Percentiles rank a stretch among this genome's conserved stretches.
Evolutionary conservation across 2,888 invertebrate species (phyloP).

Genomic region (Fragum whitleyi): DNA sequence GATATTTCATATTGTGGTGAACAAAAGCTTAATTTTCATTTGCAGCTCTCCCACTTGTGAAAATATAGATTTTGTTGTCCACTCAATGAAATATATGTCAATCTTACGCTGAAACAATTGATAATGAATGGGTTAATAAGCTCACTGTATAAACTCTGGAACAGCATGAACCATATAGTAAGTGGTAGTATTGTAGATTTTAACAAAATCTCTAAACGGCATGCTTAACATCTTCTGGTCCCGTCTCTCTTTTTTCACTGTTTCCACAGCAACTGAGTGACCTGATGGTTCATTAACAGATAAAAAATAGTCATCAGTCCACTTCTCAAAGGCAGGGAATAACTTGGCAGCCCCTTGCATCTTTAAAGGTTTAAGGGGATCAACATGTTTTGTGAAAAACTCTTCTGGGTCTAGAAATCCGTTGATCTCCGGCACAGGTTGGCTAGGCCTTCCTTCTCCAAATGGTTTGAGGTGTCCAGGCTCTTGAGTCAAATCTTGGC

Average conservation of each 20-base stretch:
- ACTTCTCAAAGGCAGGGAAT: slow-evolving; percentile 77
- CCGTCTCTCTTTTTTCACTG: slow-evolving; percentile 82
- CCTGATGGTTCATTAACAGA: slow-evolving; percentile 69
- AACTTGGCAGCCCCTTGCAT: slow-evolving; percentile 78
- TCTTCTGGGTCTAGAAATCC: slow-evolving; percentile 74
- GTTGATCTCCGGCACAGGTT: slow-evolving; percentile 71
- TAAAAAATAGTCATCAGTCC: slow-evolving; percentile 83
- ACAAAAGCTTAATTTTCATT: no score
- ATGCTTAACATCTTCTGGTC: slow-evolving; percentile 71
- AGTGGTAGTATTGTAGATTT: slow-evolving; percentile 77
- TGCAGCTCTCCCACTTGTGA: no score
- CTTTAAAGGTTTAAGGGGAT: slow-evolving; percentile 74
- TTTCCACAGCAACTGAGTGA: slow-evolving; percentile 78
- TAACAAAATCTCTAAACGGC: slow-evolving; percentile 80
- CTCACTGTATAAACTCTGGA: slow-evolving; percentile 72
- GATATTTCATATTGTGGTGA: no score
- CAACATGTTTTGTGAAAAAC: slow-evolving; percentile 79
- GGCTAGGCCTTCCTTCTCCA: slow-evolving; percentile 75
- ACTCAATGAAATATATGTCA: no score
- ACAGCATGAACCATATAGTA: slow-evolving; percentile 83
- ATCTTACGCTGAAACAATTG: no score
- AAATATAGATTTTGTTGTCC: no score
- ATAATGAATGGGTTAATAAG: not conserved
- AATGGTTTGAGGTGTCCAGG: slow-evolving; percentile 80
- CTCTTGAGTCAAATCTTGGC: slow-evolving; percentile 62